Evolutionary conservation across 2,888 invertebrate genomes (phyloP), one percentile per base, ranked within the genome.

Genomic region (Drosophila gaucha): DNA sequence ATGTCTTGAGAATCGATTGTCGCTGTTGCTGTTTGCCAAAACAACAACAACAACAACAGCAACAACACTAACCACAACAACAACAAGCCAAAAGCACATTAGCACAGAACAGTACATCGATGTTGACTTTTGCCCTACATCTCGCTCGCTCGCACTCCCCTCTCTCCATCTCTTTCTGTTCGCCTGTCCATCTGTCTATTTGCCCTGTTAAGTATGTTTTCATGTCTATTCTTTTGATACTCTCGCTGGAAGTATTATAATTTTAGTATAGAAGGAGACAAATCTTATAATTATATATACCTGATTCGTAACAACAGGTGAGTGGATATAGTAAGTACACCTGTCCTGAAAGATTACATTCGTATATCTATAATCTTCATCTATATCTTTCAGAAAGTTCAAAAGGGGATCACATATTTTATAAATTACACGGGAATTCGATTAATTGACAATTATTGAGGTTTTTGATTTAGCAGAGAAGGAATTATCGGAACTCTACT

Each of bases 1-100:
- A 60, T 68, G 71, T 63, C 78, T 71, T 65, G 60, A 56, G 74
- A 77, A 79, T 82, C 75, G 77, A 85, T 85, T 76, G 73, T 70
- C 49, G 74, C 54, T 58, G 59, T 50, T 35, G 74, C 54, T 58
- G 59, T 50, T 35, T 57, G 65, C 65, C 46, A 39, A 35, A 58
- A 30, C 12, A 63, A 30, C 46, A 68, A 30, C 26, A 51, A 38
- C 54, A 66, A 39, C 36, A 56, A 36, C 46, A 57, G 18, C 30
- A 56, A 41, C 39, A 44, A 31, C 20, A 49, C 52, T 28, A 55
- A 35, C 28, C 33, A 16, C 35, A 63, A 33, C 38, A 66, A 31
- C 44, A n/a, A 14, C 24, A 6, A 35, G 16, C 33, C 52, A 65
- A 71, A 57, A 64, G 58, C 66, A 80, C 77, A 78, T 80, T 80